Conservation (phyloP, 2,113 vertebrate species). For the Amblyopsis rosae region DNA sequence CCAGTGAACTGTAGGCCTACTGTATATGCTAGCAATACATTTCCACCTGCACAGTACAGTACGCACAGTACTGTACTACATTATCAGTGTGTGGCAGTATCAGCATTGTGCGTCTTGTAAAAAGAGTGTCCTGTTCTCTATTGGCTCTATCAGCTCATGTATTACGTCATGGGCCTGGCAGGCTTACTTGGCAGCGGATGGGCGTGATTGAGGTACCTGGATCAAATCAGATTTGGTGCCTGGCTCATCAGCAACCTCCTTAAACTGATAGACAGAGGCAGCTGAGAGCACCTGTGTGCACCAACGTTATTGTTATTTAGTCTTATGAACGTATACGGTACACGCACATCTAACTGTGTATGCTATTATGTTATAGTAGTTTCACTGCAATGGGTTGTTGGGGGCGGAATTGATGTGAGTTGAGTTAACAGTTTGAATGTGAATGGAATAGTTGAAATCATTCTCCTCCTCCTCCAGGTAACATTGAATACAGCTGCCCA, state of each 20-base stretch:
- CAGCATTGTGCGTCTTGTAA: conserved; percentile 36
- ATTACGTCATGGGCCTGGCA: conserved; percentile 16
- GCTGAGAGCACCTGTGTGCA: conserved; percentile 43
- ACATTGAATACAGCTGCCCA: conserved; percentile 99
- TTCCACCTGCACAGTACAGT: neutral
- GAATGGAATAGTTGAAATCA: too few species aligned
- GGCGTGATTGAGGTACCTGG: conserved; percentile 35
- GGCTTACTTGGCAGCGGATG: conserved; percentile 21
- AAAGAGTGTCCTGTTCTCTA: conserved; percentile 32
- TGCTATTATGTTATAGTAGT: too few species aligned
- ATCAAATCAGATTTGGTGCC: conserved; percentile 49
- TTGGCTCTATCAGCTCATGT: conserved; percentile 15
- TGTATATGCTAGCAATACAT: neutral
- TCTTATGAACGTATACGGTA: too few species aligned
- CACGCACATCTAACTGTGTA: too few species aligned
- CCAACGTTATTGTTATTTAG: too few species aligned
- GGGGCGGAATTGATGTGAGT: too few species aligned
- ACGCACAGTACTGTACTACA: neutral
- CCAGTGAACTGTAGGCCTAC: too few species aligned
- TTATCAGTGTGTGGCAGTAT: neutral
- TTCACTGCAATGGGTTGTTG: too few species aligned
- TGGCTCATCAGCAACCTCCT: conserved; percentile 64
- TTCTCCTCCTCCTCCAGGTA: conserved; percentile 76
- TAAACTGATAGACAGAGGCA: conserved; percentile 53
- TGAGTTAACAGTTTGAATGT: too few species aligned